Evolutionary conservation across 2,888 invertebrate genomes (phyloP).

Genomic region (Eupelmus urozonus): DNA sequence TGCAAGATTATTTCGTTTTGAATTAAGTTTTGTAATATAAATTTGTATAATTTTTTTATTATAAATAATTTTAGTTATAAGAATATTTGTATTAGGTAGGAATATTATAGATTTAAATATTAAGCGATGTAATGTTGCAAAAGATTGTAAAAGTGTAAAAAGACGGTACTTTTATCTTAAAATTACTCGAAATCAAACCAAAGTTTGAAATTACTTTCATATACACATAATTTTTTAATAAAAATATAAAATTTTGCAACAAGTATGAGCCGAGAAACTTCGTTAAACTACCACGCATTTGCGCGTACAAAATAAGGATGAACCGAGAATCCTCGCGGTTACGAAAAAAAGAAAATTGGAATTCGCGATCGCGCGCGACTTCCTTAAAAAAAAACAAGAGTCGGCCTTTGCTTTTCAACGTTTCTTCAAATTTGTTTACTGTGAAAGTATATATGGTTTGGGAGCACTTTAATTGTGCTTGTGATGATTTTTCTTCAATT

Average conservation of each 20-base stretch:
- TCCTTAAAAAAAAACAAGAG: constrained; percentile 28
- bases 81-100: constrained; percentile 36
- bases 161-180: constrained; percentile 1
- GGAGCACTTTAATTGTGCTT: too few species aligned
- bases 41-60: constrained; percentile 48
- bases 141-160: constrained; percentile 38
- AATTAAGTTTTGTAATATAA: constrained; percentile 48
- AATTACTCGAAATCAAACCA: background rate
- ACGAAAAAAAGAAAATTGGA: constrained; percentile 36
- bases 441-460: constrained; percentile 19
- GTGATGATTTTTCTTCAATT: constrained; percentile 28
- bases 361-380: constrained; percentile 47
- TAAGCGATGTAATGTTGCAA: constrained; percentile 41
- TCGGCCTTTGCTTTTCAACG: constrained; percentile 46
- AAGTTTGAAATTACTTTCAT: background rate
- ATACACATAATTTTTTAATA: constrained; percentile 11
- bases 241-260: constrained; percentile 1
- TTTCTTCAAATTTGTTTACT: constrained; percentile 48
- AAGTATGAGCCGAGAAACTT: constrained; percentile 28
- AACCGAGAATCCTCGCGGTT: constrained; percentile 42
- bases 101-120: constrained; percentile 31
- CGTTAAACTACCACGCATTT: background rate
- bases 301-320: constrained; percentile 23
- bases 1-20: constrained; percentile 45
- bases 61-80: constrained; percentile 20